Conservation (phyloP, 2,888 invertebrate genomes). For the Clunio marinus region DNA sequence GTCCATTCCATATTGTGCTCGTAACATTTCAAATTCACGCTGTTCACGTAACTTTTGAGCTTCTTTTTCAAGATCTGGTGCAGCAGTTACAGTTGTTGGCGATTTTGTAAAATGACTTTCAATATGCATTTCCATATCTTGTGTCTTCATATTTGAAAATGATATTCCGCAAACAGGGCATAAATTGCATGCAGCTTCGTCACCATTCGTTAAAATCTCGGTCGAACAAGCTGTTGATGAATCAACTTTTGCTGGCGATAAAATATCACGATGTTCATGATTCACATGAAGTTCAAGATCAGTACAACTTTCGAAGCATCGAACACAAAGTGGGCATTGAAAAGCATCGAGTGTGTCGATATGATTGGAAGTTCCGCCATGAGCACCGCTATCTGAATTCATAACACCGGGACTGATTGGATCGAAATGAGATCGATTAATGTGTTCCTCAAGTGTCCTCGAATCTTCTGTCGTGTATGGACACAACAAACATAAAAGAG, state of each 20-base stretch:
- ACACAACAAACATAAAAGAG: constrained; percentile 69
- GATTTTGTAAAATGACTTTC: constrained; percentile 69
- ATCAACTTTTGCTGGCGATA: constrained; percentile 44
- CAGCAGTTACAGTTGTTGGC: constrained; percentile 42
- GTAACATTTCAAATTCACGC: constrained; percentile 71
- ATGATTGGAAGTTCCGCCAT: constrained; percentile 50
- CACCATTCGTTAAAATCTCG: constrained; percentile 39
- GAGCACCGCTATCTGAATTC: constrained; percentile 45
- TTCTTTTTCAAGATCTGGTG: constrained; percentile 56
- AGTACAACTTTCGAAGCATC: constrained; percentile 65
- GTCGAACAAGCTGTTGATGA: constrained; percentile 42
- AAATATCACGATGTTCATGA: constrained; percentile 62
- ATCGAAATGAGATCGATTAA: constrained; percentile 74
- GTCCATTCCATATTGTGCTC: constrained; percentile 87
- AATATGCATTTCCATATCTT: constrained; percentile 67
- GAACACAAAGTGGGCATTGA: constrained; percentile 75
- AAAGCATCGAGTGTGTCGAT: constrained; percentile 55
- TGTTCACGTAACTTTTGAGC: constrained; percentile 70
- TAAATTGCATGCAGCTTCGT: constrained; percentile 45
- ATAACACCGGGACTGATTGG: constrained; percentile 49
- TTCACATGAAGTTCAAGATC: constrained; percentile 82
- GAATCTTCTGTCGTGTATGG: constrained; percentile 63
- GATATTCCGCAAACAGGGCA: constrained; percentile 53
- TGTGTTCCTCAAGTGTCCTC: constrained; percentile 71
- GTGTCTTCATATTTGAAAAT: constrained; percentile 48